Evolutionary conservation across 2,888 invertebrate species (phyloP), one percentile per base, ranked within the genome.

Genomic region (Aproaerema taeniolella): DNA sequence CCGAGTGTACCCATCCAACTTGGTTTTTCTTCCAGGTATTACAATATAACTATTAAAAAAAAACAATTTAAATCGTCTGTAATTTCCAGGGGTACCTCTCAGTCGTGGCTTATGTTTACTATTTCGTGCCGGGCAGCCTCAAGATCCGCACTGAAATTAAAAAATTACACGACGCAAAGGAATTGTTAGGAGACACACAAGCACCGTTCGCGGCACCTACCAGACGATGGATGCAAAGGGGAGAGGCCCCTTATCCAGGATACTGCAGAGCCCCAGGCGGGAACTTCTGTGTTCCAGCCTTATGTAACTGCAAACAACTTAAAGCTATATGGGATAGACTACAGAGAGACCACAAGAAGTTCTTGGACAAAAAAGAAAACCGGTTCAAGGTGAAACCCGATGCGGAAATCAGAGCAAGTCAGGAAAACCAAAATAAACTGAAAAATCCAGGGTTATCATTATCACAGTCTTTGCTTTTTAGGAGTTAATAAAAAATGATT

Each of bases 231-330:
- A 43, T 82, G 2, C 70, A 60, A 20, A 49, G 39, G 9, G 59
- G 61, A 1, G 82, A 82, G 54, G 53, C 63, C 0, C 85, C 85
- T 0, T 85, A 62, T 38, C 85, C 85, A 1, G 85, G 85, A 0
- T 85, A 82, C 47, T 85, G 85, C 35, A 58, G 82, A 15, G 60
- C 69, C 0, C 83, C 83, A 0, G 82, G 73, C 2, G 67, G 66
- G 15, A 49, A 34, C 0, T 26, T 31, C 1, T 85, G 85, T 32
- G 3, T 67, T 1, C 72, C 76, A 3, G 17, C 58, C 0, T 50
- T 85, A 0, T 85, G 85, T 34, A 72, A 85, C 45, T 85, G 85
- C 41, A 41, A 63, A 0, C 61, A 54, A 38, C 52, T 85, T 1
- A 43, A 14, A 1, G 44, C 67, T 42, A 54, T 63, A 45, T 83